Evolutionary conservation across 2,888 invertebrate species (phyloP).

Genomic region (Sarcophaga rosellei): DNA sequence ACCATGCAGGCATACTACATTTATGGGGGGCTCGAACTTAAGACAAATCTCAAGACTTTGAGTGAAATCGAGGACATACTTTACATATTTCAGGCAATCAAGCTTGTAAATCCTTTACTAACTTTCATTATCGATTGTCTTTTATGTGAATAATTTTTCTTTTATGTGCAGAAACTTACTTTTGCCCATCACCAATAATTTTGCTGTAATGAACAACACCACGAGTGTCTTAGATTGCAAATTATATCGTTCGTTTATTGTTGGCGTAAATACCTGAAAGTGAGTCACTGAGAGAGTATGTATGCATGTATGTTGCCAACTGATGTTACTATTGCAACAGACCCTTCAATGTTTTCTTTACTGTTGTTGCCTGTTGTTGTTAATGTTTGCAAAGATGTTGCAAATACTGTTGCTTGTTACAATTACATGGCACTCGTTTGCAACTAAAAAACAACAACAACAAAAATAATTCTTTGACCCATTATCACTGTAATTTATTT

Average conservation of each 20-base stretch:
- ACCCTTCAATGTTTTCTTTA: conserved; percentile 54
- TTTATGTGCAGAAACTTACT: neutral
- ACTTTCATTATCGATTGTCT: too few species aligned
- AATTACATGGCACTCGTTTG: conserved; percentile 38
- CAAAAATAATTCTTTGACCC: conserved; percentile 61
- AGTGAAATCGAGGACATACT: too few species aligned
- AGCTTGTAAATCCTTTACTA: too few species aligned
- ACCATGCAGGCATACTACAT: too few species aligned
- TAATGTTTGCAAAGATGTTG: neutral
- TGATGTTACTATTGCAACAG: conserved; percentile 11
- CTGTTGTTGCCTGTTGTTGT: conserved; percentile 4
- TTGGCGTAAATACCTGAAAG: neutral
- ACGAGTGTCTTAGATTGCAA: neutral
- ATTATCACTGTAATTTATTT: conserved; percentile 69
- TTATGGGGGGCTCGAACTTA: too few species aligned
- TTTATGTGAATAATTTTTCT: too few species aligned
- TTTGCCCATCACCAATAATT: neutral
- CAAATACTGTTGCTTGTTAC: neutral
- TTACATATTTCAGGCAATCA: too few species aligned
- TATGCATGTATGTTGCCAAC: neutral
- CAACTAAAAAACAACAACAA: conserved; percentile 15
- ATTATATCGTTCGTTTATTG: neutral
- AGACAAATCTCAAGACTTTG: too few species aligned
- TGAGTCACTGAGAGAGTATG: neutral
- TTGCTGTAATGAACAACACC: neutral